These are phyloP conservation scores for Timandra comae DNA, from an alignment of 2,888 invertebrate species.

Conservation along the genomic window DNA sequence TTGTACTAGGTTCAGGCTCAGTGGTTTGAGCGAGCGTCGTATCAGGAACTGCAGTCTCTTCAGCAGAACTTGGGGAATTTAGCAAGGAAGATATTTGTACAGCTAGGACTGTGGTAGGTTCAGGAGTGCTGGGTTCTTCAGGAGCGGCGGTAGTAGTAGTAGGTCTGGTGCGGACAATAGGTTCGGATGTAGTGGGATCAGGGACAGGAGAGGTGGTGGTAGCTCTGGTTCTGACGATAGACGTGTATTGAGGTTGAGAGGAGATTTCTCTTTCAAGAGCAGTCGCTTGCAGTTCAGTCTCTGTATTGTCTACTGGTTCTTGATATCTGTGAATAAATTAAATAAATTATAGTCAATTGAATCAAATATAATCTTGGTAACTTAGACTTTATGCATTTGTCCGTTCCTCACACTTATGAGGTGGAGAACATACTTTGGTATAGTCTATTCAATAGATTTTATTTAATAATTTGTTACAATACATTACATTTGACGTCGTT, in stretches of 20 bases:
- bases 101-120: constrained; percentile 62
- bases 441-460: too few relatives aligned
- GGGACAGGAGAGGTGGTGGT: constrained; percentile 43
- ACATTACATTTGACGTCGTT: too few relatives aligned
- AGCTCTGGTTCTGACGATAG: constrained; percentile 53
- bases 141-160: constrained; percentile 39
- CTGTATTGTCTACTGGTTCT: constrained; percentile 32
- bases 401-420: too few relatives aligned
- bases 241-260: constrained; percentile 61
- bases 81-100: constrained; percentile 66
- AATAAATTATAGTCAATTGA: too few relatives aligned
- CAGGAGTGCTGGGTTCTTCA: constrained; percentile 38
- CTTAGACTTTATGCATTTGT: too few relatives aligned
- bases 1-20: constrained; percentile 37
- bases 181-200: constrained; percentile 45
- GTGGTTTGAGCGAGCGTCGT: constrained; percentile 33
- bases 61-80: constrained; percentile 46
- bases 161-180: too few relatives aligned
- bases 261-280: constrained; percentile 63
- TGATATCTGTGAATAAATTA: constrained; percentile 54
- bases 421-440: too few relatives aligned
- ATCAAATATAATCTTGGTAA: too few relatives aligned
- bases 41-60: constrained; percentile 34
- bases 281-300: constrained; percentile 49
- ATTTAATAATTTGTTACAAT: too few relatives aligned